A percentile compares a stretch with the other conserved stretches of the same genome.
Conservation (phyloP, 2,113 vertebrate genomes). For the Clarias magur region DNA sequence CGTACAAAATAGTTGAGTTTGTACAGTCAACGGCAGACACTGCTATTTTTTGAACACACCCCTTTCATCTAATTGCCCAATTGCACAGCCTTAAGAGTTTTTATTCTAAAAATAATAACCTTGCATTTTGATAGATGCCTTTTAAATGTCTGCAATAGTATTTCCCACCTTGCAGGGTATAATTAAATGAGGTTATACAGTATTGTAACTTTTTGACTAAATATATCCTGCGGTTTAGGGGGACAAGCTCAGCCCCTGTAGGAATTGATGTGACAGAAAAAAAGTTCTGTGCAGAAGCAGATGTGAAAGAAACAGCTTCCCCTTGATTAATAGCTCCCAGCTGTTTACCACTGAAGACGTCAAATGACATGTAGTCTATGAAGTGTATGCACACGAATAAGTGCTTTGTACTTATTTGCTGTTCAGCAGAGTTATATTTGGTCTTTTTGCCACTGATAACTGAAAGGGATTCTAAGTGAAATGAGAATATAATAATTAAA, state of each 20-base stretch:
- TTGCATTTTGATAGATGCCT: background rate
- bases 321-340: constrained; percentile 43
- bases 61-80: too few relatives aligned
- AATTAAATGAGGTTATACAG: constrained; percentile 43
- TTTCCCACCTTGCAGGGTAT: constrained; percentile 33
- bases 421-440: background rate
- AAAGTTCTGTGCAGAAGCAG: constrained; percentile 17
- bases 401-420: constrained; percentile 16
- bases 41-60: too few relatives aligned
- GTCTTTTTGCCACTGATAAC: background rate
- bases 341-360: constrained; percentile 30
- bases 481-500: background rate
- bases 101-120: constrained; percentile 24
- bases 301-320: constrained; percentile 34
- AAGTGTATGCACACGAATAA: constrained; percentile 19
- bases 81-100: background rate
- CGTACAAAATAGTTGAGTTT: too few relatives aligned
- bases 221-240: constrained; percentile 35
- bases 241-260: constrained; percentile 29
- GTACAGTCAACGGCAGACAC: too few relatives aligned
- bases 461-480: background rate
- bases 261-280: constrained; percentile 29
- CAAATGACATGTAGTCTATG: constrained; percentile 5
- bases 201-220: constrained; percentile 23
- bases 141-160: constrained; percentile 23